Percentiles rank a stretch among this genome's conserved stretches.
phyloP scores from a whole-genome alignment of 1,140 invertebrate species.

The Saccostrea cuccullata region DNA sequence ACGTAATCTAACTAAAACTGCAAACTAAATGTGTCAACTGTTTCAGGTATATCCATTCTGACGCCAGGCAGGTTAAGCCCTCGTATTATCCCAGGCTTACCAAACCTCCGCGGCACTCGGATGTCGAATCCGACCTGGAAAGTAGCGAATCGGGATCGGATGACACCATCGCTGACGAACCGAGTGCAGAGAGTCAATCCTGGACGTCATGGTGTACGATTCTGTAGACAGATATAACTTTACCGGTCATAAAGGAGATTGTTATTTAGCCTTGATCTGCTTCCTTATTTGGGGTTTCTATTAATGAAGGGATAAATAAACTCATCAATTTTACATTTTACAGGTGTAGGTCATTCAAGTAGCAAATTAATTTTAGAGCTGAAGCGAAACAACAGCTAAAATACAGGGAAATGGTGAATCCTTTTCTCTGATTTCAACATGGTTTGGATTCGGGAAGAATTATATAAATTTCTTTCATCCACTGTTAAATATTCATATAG shows the following conservation, averaged over 20 bases:
- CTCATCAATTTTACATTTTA: neutral
- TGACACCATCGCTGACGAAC: neutral
- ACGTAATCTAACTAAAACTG: no score
- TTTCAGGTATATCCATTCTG: conserved; percentile 7
- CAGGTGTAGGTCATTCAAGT: neutral
- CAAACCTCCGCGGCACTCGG: conserved; percentile 17
- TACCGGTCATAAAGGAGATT: neutral
- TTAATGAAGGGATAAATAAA: neutral
- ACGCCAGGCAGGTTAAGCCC: conserved; percentile 11
- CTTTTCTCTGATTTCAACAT: no score
- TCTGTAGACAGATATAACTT: neutral
- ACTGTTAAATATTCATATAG: no score
- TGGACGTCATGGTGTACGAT: neutral
- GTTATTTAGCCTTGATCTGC: neutral
- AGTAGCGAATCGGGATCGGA: conserved; percentile 8
- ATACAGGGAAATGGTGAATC: no score
- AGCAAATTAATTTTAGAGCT: no score
- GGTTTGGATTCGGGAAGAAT: no score
- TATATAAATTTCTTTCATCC: no score
- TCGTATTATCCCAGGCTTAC: conserved; percentile 8
- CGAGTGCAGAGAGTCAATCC: neutral
- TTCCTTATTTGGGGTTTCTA: neutral
- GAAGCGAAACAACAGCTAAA: no score
- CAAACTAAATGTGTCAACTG: neutral
- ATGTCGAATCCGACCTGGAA: conserved; percentile 26